phyloP scores from a whole-genome alignment of 2,113 vertebrate genomes.

The Salvator merianae region DNA sequence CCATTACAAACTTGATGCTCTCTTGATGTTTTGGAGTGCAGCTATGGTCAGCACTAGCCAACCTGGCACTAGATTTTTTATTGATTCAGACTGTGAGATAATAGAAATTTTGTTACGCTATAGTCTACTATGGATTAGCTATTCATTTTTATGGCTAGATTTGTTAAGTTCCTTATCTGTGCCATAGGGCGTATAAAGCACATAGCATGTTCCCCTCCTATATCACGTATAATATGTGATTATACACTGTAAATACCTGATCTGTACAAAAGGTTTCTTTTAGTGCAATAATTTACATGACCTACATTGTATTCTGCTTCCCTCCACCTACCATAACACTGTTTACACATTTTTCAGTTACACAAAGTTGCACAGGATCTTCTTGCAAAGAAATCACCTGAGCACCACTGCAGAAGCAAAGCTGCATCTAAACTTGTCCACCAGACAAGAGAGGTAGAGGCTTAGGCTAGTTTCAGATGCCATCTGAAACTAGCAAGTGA shows the following conservation, averaged over 20 bases:
- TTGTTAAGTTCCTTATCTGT: not conserved
- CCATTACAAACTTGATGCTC: not conserved
- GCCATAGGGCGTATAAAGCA: too few species aligned
- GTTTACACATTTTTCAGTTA: not conserved
- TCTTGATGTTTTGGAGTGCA: too few species aligned
- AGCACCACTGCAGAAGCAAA: not conserved
- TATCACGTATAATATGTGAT: not conserved
- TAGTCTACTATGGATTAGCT: not conserved
- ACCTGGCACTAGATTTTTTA: not conserved
- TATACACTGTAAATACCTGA: not conserved
- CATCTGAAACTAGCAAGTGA: too few species aligned
- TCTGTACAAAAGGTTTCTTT: not conserved
- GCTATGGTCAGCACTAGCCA: too few species aligned
- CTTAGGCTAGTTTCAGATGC: too few species aligned
- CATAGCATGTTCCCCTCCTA: not conserved
- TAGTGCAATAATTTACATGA: not conserved
- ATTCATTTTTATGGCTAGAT: conserved; percentile 9
- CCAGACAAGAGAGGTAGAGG: too few species aligned
- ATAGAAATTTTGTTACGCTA: not conserved
- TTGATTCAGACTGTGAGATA: not conserved
- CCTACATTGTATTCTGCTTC: not conserved
- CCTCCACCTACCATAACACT: not conserved
- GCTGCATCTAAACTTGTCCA: too few species aligned
- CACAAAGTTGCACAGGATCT: not conserved
- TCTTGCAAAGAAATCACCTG: not conserved